phyloP scores from a whole-genome alignment of 2,113 vertebrate genomes.

The Xenopus laevis region DNA sequence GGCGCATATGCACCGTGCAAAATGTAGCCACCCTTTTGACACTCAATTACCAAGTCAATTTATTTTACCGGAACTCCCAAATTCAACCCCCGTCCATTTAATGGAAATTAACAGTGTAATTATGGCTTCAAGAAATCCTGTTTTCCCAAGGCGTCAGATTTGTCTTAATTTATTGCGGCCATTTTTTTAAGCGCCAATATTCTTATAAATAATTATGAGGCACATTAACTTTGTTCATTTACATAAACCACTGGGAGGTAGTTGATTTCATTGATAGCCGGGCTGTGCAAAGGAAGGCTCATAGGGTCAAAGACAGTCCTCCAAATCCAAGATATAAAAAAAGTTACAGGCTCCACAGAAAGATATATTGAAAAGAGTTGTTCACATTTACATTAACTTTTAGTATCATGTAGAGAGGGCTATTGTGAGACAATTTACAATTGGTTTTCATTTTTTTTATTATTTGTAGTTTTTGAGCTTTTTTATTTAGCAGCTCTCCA shows the following conservation, averaged over 20 bases:
- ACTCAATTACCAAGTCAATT: conserved; percentile 75
- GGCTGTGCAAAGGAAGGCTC: too few species aligned
- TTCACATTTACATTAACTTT: too few species aligned
- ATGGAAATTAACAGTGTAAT: conserved; percentile 75
- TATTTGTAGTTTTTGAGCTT: too few species aligned
- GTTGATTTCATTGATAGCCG: too few species aligned
- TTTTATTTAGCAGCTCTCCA: too few species aligned
- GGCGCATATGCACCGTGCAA: conserved; percentile 63
- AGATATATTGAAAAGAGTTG: too few species aligned
- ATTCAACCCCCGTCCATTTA: conserved; percentile 58
- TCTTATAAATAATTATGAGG: conserved; percentile 32
- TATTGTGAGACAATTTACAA: too few species aligned
- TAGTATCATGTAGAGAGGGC: too few species aligned
- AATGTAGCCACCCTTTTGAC: conserved; percentile 71
- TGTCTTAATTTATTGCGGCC: conserved; percentile 26
- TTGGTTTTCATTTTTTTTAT: too few species aligned
- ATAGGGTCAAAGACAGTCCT: too few species aligned
- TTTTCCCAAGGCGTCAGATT: conserved; percentile 43
- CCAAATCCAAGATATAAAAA: too few species aligned
- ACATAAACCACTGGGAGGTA: background rate
- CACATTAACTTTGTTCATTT: background rate
- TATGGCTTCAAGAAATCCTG: conserved; percentile 60
- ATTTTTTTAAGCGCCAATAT: conserved; percentile 1
- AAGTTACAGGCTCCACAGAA: too few species aligned
- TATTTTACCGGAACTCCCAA: conserved; percentile 69